Conservation (phyloP, 2,797 vertebrate species). For the Tragelaphus oryx region DNA sequence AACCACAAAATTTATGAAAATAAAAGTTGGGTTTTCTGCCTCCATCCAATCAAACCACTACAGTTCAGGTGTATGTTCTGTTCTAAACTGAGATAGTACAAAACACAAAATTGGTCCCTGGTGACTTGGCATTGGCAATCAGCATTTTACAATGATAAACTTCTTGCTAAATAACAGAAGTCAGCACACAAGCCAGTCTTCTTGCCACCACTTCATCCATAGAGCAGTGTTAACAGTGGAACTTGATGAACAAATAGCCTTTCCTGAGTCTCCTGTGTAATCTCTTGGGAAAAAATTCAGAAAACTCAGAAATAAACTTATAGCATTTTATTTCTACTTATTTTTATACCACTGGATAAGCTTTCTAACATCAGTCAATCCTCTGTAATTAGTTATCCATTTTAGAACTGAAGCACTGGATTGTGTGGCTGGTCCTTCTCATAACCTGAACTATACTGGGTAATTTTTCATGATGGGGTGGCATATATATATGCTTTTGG, state of each 20-base stretch:
- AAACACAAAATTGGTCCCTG: constrained; percentile 82
- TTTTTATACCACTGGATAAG: constrained; percentile 11
- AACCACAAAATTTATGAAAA: constrained; percentile 65
- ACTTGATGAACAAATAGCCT: constrained; percentile 44
- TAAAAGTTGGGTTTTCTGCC: constrained; percentile 63
- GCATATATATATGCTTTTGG: background rate
- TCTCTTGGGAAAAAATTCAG: constrained; percentile 32
- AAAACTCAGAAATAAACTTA: constrained; percentile 52
- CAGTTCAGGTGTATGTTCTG: constrained; percentile 71
- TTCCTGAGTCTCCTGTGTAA: constrained; percentile 53
- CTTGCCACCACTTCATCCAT: constrained; percentile 20
- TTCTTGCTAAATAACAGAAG: constrained; percentile 26
- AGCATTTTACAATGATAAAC: constrained; percentile 34
- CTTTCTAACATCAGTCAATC: background rate
- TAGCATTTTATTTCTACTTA: constrained; percentile 40
- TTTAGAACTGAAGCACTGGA: constrained; percentile 69
- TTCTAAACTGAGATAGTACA: constrained; percentile 72
- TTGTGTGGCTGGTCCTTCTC: constrained; percentile 61
- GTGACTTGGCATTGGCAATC: constrained; percentile 76
- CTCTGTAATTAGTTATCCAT: constrained; percentile 14
- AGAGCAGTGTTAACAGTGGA: constrained; percentile 45
- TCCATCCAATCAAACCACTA: constrained; percentile 73
- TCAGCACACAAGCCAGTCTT: constrained; percentile 67
- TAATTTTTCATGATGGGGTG: constrained; percentile 46
- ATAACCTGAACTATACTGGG: constrained; percentile 62